These are phyloP conservation scores for Valencia hispanica DNA, from an alignment of 2,797 vertebrate genomes.

Conservation along the genomic window DNA sequence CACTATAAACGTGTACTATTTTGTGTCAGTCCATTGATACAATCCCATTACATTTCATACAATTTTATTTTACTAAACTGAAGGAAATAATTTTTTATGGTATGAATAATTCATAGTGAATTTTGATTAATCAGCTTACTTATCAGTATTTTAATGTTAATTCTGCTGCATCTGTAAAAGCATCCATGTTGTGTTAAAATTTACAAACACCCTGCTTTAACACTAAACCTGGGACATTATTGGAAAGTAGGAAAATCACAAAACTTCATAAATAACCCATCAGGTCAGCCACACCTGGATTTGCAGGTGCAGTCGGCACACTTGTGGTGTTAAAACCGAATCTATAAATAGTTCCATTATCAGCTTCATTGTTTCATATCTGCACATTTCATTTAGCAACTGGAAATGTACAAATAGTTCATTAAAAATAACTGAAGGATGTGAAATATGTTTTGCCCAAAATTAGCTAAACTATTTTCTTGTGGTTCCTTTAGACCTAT, in stretches of 20 bases:
- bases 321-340: not conserved
- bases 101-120: not conserved
- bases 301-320: not conserved
- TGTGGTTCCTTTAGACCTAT: no score
- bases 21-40: not conserved
- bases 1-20: not conserved
- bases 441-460: no score
- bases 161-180: not conserved
- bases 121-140: not conserved
- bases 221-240: not conserved
- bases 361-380: not conserved
- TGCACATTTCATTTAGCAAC: not conserved
- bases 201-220: not conserved
- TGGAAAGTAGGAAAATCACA: not conserved
- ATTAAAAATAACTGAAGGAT: not conserved
- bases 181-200: not conserved
- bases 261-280: not conserved
- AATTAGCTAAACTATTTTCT: no score
- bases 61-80: not conserved
- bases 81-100: no score
- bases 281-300: not conserved
- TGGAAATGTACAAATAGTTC: not conserved
- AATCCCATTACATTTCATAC: not conserved
- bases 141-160: not conserved
- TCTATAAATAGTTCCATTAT: not conserved